phyloP scores from a whole-genome alignment of 2,797 vertebrate genomes.

The Pseudotriccus pelzelni region DNA sequence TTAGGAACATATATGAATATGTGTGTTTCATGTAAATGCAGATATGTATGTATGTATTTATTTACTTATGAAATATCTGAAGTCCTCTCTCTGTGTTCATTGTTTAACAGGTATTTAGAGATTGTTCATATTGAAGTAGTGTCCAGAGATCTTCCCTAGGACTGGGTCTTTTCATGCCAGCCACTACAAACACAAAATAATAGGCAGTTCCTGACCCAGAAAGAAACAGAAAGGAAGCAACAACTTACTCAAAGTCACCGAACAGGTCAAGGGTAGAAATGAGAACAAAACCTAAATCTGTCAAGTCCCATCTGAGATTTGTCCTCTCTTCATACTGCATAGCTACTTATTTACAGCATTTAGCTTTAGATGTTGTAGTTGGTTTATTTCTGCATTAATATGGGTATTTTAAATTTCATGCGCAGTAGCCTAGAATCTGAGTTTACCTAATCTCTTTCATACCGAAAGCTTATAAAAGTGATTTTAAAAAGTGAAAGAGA shows the following conservation, averaged over 20 bases:
- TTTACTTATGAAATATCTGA: background rate
- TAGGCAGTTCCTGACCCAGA: background rate
- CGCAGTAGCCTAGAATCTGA: background rate
- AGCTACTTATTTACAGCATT: background rate
- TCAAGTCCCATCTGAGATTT: background rate
- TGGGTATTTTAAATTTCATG: background rate
- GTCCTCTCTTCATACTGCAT: background rate
- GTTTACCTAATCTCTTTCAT: background rate
- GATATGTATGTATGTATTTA: background rate
- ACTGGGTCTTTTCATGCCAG: background rate
- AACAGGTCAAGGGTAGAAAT: background rate
- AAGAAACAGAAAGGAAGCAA: background rate
- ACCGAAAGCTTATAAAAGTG: background rate
- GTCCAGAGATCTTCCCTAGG: background rate
- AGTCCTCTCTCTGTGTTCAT: background rate
- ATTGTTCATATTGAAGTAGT: background rate
- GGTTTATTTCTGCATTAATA: background rate
- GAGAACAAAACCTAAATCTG: constrained; percentile 8
- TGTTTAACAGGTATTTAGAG: background rate
- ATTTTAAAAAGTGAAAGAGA: background rate
- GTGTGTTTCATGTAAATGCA: background rate
- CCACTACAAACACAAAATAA: background rate
- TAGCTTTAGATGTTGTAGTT: background rate
- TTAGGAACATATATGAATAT: background rate
- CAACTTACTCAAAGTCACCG: background rate